Base-by-base conservation (phyloP, 2,797 vertebrate species). In the Chromis chromis region DNA sequence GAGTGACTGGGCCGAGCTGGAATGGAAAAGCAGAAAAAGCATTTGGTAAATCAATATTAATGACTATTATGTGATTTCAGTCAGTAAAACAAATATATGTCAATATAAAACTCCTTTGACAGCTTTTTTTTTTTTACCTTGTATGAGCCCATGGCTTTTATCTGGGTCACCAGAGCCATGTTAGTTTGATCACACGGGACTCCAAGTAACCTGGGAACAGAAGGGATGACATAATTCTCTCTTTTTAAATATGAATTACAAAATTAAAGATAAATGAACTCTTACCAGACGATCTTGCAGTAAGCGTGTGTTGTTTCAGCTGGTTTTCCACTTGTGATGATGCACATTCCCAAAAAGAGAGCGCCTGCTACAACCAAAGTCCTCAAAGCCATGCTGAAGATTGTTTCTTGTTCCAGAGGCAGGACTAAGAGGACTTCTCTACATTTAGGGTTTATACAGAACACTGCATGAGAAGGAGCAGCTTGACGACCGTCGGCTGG, bases 211-310 rank as follows among this genome's bases (percentile, higher is more conserved):
- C 91, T 92, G 68, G 9, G 12, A 66, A 57, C 3, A 78, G 21
- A 73, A 60, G 4, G 3, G 6, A 13, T 14, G 1, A 12, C 49
- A 50, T 46, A 8, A 46, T 12, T 36, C 33, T 36, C 10, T 19
- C 6, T 46, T 9, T 44, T 19, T 12, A 44, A 8, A 44, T 9
- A 11, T 10, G 12, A 1, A 12, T 36, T 36, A 36, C 8, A 36
- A 12, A 36, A 11, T 10, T 13, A 19, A 14, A 19, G 49, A 66
- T 2, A 36, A 8, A 61, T n/a, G 1, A 28, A 55, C 13, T 21
- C 85, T 88, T 78, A 91, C 90, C 91, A 91, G 61, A 89, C 70
- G 10, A 90, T 81, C 59, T 63, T 92, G 82, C 91, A 93, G 76
- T 57, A 90, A 60, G 85, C 83, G 0, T 74, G 72, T 3, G 76